Percentiles rank a stretch among this genome's conserved stretches.
Conservation (phyloP, 2,797 vertebrate genomes). For the Liparis tanakae region DNA sequence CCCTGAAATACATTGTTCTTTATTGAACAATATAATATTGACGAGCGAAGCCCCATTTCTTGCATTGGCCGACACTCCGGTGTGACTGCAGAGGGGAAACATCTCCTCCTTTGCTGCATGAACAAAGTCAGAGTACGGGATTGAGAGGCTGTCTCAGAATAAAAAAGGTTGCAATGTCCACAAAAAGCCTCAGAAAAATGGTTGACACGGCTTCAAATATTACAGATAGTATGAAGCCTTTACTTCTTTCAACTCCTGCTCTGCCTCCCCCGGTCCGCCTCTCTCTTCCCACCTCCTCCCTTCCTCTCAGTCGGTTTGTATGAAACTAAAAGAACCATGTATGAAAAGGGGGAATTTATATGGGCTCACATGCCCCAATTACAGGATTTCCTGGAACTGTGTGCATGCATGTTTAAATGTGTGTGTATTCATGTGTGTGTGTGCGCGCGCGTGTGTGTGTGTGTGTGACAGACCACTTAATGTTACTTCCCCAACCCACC, state of each 20-base stretch:
- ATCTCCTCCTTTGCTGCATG: background rate
- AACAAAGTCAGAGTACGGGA: background rate
- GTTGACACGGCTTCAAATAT: slow-evolving; percentile 48
- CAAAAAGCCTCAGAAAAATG: slow-evolving; percentile 25
- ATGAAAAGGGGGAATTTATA: slow-evolving; percentile 81
- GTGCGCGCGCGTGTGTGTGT: slow-evolving; percentile 15
- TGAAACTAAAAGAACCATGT: slow-evolving; percentile 81
- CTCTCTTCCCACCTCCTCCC: slow-evolving; percentile 56
- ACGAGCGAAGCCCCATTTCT: background rate
- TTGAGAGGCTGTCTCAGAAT: background rate
- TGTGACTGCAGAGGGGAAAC: background rate
- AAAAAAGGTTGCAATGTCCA: background rate
- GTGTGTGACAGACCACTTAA: slow-evolving; percentile 67
- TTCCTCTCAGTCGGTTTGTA: slow-evolving; percentile 59
- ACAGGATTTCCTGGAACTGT: slow-evolving; percentile 76
- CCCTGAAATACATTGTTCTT: background rate
- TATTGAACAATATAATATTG: background rate
- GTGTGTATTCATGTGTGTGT: slow-evolving; percentile 17
- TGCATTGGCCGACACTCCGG: background rate
- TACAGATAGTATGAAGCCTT: slow-evolving; percentile 24
- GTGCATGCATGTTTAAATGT: slow-evolving; percentile 43
- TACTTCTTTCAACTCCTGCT: slow-evolving; percentile 47
- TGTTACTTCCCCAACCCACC: slow-evolving; percentile 68
- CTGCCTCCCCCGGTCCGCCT: slow-evolving; percentile 49
- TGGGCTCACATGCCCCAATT: slow-evolving; percentile 78